These are phyloP conservation scores for Microcebus tavaratra DNA, from an alignment of 2,113 vertebrate species.

Conservation along the genomic window DNA sequence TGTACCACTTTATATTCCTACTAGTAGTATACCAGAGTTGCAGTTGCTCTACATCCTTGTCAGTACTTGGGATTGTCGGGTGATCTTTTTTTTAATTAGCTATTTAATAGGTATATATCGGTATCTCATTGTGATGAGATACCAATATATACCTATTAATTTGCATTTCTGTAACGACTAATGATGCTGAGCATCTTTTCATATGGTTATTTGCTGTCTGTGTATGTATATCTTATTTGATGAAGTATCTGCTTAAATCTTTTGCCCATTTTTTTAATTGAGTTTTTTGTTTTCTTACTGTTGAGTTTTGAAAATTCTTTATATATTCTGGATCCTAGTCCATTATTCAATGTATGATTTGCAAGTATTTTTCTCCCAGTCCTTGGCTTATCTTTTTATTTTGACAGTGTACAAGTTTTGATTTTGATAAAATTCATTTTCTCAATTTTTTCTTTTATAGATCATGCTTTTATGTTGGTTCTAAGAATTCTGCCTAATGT, in stretches of 20 bases:
- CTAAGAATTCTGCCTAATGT: background rate
- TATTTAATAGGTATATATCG: background rate
- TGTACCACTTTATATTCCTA: background rate
- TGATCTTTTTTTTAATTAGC: background rate
- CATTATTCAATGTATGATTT: background rate
- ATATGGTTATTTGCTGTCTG: background rate
- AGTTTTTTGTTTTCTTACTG: background rate
- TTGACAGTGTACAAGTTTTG: background rate
- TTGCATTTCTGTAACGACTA: background rate
- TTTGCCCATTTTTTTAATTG: background rate
- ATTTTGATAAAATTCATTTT: background rate
- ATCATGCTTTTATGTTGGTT: background rate
- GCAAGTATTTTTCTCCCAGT: background rate
- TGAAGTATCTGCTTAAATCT: background rate
- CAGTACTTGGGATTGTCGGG: background rate
- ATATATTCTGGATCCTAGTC: background rate
- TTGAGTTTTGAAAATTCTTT: background rate
- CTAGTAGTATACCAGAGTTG: rapidly evolving
- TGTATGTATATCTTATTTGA: background rate
- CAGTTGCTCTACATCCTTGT: background rate
- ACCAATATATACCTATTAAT: background rate
- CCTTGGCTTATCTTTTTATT: background rate
- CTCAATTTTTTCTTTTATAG: background rate
- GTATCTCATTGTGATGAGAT: background rate
- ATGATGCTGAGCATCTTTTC: background rate